Conservation (phyloP, 2,888 invertebrate species). For the Apodemia zela region DNA sequence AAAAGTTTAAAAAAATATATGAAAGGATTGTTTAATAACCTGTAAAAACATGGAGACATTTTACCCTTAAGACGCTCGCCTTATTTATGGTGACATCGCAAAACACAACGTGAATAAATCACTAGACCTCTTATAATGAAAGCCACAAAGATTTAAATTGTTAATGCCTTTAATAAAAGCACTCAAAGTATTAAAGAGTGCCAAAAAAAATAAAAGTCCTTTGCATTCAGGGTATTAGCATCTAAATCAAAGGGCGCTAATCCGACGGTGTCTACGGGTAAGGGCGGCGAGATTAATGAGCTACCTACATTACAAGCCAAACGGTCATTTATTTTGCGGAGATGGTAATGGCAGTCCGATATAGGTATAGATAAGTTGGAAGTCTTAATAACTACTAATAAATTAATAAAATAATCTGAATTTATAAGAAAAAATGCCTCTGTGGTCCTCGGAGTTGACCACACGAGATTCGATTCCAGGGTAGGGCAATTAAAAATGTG, state of each 20-base stretch:
- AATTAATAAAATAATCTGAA: background rate
- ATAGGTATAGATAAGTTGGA: background rate
- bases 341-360: constrained; percentile 6
- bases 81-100: too few species aligned
- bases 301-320: constrained; percentile 7
- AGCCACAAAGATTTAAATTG: constrained; percentile 7
- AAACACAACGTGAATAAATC: constrained; percentile 5
- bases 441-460: too few species aligned
- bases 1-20: too few species aligned
- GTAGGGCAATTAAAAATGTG: too few species aligned
- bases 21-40: background rate
- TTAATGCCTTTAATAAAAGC: constrained; percentile 7
- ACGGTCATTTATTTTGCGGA: background rate
- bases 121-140: background rate
- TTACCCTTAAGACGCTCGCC: too few species aligned
- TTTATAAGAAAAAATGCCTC: too few species aligned
- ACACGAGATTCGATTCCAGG: too few species aligned
- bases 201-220: constrained; percentile 15
- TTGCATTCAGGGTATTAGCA: constrained; percentile 27
- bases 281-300: constrained; percentile 18
- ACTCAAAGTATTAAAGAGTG: constrained; percentile 14
- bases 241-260: constrained; percentile 33
- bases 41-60: background rate
- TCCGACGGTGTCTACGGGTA: constrained; percentile 21
- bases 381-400: background rate